Base-by-base conservation (phyloP, 2,113 vertebrate genomes). In the Ciconia maguari region DNA sequence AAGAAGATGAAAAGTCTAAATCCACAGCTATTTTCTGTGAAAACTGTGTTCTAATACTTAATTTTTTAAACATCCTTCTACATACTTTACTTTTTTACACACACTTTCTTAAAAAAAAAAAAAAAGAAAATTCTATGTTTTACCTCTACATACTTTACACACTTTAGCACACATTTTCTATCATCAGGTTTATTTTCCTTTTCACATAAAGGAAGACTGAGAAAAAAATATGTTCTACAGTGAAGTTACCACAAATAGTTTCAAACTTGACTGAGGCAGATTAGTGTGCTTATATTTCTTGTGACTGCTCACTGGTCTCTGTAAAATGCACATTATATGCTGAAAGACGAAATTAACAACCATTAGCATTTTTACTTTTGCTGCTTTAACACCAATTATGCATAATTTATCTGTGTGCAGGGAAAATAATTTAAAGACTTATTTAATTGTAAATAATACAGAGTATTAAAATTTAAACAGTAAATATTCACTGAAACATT, bases 271-370 rank as follows among this genome's bases (percentile, higher is more conserved):
- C 10, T 27, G 11, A 75, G 18, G 34, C 17, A 29, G 30, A 62
- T 76, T 25, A 44, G 6, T 19, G 9, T 54, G 17, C 29, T 57
- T 30, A 6, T 36, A 7, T 41, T 71, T 10, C 18, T 52, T 58
- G 7, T 58, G 38, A 44, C n/a, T 83, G 20, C n/a, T 52, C 34
- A 29, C 24, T 68, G 34, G 8, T 57, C 3, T 61, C 36, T 62
- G 2, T 14, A 71, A 87, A 11, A 41, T n/a, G 24, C 9, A 71
- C 0, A 0, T 9, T 57, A 16, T 61, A 71, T 81, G 3, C 20
- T 62, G 25, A 41, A 87, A 72, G 29, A 58, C 7, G 2, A 44
- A 38, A 78, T 55, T 55, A 87, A 8, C 16, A 69, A 14, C 36
- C 9, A 34, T 32, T 68, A 84, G 2, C 6, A 68, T 27, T 21